These are phyloP conservation scores for Oncorhynchus nerka DNA, from an alignment of 2,113 vertebrate species.

Conservation along the genomic window DNA sequence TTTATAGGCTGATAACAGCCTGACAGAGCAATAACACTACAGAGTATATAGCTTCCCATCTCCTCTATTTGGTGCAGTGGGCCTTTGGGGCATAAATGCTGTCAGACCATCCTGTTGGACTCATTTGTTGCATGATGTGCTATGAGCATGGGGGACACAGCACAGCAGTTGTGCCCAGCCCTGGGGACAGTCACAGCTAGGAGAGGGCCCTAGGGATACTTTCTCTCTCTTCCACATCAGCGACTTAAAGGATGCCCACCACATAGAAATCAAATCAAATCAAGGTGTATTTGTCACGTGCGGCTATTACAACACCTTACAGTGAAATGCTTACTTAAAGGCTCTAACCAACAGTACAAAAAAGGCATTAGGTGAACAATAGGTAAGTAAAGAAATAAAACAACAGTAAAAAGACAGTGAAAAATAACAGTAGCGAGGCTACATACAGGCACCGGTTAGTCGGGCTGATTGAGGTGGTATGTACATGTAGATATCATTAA, in stretches of 20 bases:
- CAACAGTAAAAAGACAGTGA: too few relatives aligned
- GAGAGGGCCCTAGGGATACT: not conserved
- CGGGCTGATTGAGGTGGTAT: too few relatives aligned
- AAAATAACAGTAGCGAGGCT: too few relatives aligned
- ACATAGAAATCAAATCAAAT: not conserved
- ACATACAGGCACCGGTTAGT: too few relatives aligned
- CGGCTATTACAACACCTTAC: too few relatives aligned
- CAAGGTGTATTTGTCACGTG: too few relatives aligned
- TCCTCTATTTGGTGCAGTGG: constrained; percentile 9
- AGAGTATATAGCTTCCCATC: not conserved
- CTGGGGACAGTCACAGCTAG: not conserved
- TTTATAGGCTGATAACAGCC: not conserved
- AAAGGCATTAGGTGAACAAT: too few relatives aligned
- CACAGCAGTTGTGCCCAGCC: not conserved
- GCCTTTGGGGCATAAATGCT: constrained; percentile 21
- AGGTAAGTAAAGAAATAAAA: too few relatives aligned
- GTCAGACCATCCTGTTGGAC: constrained; percentile 8
- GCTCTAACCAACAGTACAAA: too few relatives aligned
- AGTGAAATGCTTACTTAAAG: too few relatives aligned
- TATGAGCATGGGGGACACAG: not conserved
- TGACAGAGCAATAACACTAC: constrained; percentile 2
- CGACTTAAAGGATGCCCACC: not conserved
- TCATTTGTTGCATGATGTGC: not conserved
- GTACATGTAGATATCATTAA: too few relatives aligned
- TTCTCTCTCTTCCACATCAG: not conserved